Conservation (phyloP, 1,140 invertebrate species). For the Micrasema minimum region DNA sequence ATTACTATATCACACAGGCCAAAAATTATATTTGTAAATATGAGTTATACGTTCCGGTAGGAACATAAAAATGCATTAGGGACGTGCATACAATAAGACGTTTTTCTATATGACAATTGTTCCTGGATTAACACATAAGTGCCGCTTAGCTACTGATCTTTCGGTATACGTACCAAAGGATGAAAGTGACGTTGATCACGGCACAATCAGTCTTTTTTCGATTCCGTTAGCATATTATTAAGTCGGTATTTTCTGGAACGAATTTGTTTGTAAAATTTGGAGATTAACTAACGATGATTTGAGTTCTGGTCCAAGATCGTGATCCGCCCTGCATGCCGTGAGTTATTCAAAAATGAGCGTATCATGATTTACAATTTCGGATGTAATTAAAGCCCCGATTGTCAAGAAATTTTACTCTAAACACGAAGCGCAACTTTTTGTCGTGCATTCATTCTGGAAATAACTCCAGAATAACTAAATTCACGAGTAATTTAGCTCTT, state of each 20-base stretch:
- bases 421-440: slow-evolving; percentile 24
- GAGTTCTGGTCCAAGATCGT: slow-evolving; percentile 39
- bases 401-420: slow-evolving; percentile 30
- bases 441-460: slow-evolving; percentile 2
- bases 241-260: slow-evolving; percentile 47
- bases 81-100: no score
- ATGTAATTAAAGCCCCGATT: slow-evolving; percentile 48
- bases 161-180: slow-evolving; percentile 1
- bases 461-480: slow-evolving; percentile 10
- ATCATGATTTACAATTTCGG: slow-evolving; percentile 50
- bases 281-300: slow-evolving; percentile 40
- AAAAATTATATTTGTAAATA: no score
- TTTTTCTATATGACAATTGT: no score
- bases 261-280: slow-evolving; percentile 49
- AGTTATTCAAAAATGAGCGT: slow-evolving; percentile 45
- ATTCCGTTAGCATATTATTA: slow-evolving; percentile 16
- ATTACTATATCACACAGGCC: no score
- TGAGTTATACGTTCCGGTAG: no score
- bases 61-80: no score
- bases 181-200: slow-evolving; percentile 26
- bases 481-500: background rate
- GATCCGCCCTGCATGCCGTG: slow-evolving; percentile 36
- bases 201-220: slow-evolving; percentile 20
- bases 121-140: no score
- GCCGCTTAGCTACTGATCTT: no score